Conservation (phyloP, 2,797 vertebrate species). For the Rallus crepitans region DNA sequence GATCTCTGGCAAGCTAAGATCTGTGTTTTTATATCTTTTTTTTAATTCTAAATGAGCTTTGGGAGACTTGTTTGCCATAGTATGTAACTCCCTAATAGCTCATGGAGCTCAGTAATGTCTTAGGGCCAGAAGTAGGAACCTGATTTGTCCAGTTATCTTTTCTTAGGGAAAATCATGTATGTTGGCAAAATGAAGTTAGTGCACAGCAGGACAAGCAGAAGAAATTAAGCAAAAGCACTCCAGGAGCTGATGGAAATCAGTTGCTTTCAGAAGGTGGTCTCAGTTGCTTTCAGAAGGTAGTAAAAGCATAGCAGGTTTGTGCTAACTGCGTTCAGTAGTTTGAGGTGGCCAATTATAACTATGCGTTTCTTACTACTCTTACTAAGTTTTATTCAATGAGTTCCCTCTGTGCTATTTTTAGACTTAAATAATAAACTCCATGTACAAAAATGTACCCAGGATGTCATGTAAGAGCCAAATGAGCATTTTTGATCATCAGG, state of each 20-base stretch:
- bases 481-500: not conserved
- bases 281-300: not conserved
- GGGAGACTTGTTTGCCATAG: not conserved
- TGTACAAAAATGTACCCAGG: not conserved
- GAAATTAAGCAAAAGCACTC: not conserved
- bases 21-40: not conserved
- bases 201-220: not conserved
- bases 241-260: not conserved
- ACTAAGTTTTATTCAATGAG: not conserved
- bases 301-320: not conserved
- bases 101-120: not conserved
- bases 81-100: not conserved
- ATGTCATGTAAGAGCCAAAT: not conserved
- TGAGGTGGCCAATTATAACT: not conserved
- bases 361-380: not conserved
- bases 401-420: not conserved
- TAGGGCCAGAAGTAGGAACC: not conserved
- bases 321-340: not conserved
- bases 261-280: not conserved
- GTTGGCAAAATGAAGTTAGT: not conserved
- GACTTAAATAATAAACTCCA: not conserved
- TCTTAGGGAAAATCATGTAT: not conserved
- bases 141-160: slow-evolving; percentile 16
- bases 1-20: slow-evolving; percentile 34
- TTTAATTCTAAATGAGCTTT: not conserved